Percentiles rank a stretch among this genome's conserved stretches.
Evolutionary conservation across 2,888 invertebrate genomes (phyloP).

Genomic region (Bibio marci): DNA sequence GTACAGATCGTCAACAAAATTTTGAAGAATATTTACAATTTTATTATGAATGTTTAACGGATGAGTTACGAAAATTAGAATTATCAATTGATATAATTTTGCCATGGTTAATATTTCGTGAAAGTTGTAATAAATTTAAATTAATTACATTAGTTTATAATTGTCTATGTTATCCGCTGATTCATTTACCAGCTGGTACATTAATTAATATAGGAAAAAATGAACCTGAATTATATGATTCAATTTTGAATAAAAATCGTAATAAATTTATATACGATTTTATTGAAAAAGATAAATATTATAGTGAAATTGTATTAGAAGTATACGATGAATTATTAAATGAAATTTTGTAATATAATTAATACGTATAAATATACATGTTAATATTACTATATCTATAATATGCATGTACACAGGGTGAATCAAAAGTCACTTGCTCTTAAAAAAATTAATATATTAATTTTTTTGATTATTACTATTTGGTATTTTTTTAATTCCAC

Average conservation of each 20-base stretch:
- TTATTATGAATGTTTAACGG: conserved; percentile 17
- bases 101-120: conserved; percentile 19
- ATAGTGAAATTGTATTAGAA: conserved; percentile 17
- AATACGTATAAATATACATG: too few species aligned
- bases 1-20: conserved; percentile 12
- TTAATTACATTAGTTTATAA: conserved; percentile 21
- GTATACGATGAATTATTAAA: conserved; percentile 21
- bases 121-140: conserved; percentile 21
- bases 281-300: conserved; percentile 22
- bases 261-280: conserved; percentile 23
- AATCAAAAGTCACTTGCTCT: too few species aligned
- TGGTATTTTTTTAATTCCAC: too few species aligned
- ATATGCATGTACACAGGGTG: too few species aligned
- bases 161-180: conserved; percentile 24
- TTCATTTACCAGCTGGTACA: conserved; percentile 23
- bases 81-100: conserved; percentile 18
- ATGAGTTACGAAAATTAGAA: conserved; percentile 15
- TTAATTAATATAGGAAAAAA: conserved; percentile 18
- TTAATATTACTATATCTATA: too few species aligned
- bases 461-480: too few species aligned
- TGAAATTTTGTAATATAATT: not conserved
- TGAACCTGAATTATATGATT: conserved; percentile 23
- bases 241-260: conserved; percentile 26
- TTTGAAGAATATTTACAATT: conserved; percentile 11
- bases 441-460: too few species aligned